Percentiles rank a stretch among this genome's conserved stretches.
Evolutionary conservation across 1,140 invertebrate species (phyloP).

Genomic region (Trichonephila inaurata): DNA sequence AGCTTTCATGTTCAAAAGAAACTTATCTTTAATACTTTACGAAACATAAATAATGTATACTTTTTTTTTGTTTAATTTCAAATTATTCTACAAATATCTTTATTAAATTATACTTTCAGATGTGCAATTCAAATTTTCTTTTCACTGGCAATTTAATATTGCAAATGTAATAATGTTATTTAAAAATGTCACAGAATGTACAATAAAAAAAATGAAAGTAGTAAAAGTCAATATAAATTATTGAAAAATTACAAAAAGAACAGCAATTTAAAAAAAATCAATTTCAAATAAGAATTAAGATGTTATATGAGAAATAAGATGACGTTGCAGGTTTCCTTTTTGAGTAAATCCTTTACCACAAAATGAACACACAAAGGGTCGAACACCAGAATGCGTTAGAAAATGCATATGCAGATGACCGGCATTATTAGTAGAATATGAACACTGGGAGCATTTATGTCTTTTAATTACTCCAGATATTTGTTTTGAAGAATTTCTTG

Average conservation of each 20-base stretch:
- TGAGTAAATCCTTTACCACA: constrained; percentile 83
- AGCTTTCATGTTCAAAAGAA: too few species aligned
- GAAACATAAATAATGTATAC: too few species aligned
- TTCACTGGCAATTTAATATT: neutral
- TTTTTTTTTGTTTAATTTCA: too few species aligned
- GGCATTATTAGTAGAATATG: constrained; percentile 49
- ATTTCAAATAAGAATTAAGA: neutral
- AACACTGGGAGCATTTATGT: neutral
- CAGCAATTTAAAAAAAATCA: neutral
- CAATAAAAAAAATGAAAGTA: neutral
- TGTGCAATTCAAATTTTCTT: neutral
- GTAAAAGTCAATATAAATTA: neutral
- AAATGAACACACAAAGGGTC: constrained; percentile 83
- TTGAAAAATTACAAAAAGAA: neutral
- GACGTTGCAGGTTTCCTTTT: constrained; percentile 52
- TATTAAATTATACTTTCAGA: too few species aligned
- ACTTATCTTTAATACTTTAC: too few species aligned
- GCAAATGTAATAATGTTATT: neutral
- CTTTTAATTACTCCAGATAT: neutral
- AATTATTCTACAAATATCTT: too few species aligned
- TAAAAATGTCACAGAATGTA: neutral
- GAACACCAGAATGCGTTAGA: constrained; percentile 82
- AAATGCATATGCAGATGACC: constrained; percentile 78
- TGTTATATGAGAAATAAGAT: constrained; percentile 41
- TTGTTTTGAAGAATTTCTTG: neutral